Conservation (phyloP, 2,888 invertebrate species). For the Acleris emargana region DNA sequence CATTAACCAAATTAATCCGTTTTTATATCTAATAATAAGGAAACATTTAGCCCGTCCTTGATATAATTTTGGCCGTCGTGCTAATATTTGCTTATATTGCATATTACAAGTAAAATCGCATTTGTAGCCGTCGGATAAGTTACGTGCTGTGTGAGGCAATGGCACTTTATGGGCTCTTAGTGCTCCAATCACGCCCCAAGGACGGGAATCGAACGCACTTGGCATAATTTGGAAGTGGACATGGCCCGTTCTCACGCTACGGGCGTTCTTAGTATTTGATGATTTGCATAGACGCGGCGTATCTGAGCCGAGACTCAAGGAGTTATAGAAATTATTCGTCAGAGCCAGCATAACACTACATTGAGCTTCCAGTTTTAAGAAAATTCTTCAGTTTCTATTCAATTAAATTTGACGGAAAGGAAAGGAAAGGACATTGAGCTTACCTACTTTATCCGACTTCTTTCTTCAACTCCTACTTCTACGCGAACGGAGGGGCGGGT, state of each 20-base stretch:
- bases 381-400: too few relatives aligned
- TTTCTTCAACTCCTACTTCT: too few relatives aligned
- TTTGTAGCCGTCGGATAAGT: conserved; percentile 47
- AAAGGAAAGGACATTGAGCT: too few relatives aligned
- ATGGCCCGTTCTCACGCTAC: conserved; percentile 75
- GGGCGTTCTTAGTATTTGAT: conserved; percentile 59
- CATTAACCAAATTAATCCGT: background rate
- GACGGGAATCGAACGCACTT: conserved; percentile 74
- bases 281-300: conserved; percentile 47
- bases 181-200: conserved; percentile 77
- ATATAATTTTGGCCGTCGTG: background rate
- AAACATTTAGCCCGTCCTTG: background rate
- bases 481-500: too few relatives aligned
- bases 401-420: too few relatives aligned
- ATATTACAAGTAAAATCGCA: conserved; percentile 29
- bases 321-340: background rate
- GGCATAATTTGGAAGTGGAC: conserved; percentile 75
- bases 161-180: conserved; percentile 49
- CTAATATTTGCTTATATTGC: conserved; percentile 5
- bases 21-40: background rate
- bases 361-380: too few relatives aligned
- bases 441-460: too few relatives aligned
- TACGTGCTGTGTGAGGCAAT: conserved; percentile 67
- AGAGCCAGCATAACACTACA: too few relatives aligned
- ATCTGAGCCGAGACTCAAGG: background rate